phyloP scores from a whole-genome alignment of 2,113 vertebrate genomes.

The Rhadina sibilatrix region DNA sequence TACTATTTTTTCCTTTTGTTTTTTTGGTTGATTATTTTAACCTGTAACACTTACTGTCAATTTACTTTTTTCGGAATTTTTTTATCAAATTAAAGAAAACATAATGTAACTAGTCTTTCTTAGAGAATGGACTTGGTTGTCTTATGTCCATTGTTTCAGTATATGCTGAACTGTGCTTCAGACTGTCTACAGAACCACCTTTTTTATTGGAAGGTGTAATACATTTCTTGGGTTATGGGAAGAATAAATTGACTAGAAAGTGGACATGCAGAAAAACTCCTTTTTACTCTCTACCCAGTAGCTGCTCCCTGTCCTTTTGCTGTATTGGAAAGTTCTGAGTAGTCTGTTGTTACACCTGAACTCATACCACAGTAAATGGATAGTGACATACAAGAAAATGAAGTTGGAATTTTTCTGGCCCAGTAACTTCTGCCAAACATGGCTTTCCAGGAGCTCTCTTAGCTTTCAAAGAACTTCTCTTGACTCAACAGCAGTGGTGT shows the following conservation, averaged over 20 bases:
- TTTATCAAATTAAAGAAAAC: background rate
- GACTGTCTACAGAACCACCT: background rate
- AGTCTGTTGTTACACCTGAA: background rate
- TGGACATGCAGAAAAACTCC: background rate
- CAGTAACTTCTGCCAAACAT: background rate
- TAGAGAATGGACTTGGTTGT: background rate
- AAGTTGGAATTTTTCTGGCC: background rate
- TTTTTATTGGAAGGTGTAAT: background rate
- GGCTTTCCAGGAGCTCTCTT: background rate
- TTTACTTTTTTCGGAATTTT: background rate
- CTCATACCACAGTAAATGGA: background rate
- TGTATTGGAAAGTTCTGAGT: background rate
- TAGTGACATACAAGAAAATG: background rate
- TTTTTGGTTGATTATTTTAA: background rate
- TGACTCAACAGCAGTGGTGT: background rate
- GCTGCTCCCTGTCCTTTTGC: background rate
- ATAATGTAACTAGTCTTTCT: background rate
- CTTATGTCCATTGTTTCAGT: background rate
- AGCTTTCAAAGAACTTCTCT: background rate
- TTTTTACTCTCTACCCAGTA: background rate
- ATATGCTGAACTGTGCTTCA: background rate
- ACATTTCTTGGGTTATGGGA: background rate
- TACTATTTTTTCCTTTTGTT: fast-evolving
- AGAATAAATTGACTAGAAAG: background rate
- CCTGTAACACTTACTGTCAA: background rate